phyloP scores from a whole-genome alignment of 2,888 invertebrate species.

The Adineta ricciae region DNA sequence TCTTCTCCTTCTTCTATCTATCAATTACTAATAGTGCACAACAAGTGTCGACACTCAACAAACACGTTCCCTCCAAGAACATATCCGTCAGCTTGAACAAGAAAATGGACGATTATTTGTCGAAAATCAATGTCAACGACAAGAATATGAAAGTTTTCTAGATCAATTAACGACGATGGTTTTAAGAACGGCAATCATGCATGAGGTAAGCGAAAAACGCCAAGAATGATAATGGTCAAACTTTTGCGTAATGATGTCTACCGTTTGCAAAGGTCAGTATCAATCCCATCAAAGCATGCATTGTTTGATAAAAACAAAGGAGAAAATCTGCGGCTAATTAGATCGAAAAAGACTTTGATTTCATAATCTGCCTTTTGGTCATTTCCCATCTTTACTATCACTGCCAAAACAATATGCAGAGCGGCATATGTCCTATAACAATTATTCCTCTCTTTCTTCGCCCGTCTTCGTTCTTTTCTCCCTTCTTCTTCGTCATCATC shows the following conservation, averaged over 20 bases:
- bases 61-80: not conserved
- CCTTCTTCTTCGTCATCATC: not conserved
- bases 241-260: not conserved
- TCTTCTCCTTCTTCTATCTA: not conserved
- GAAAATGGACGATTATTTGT: slow-evolving; percentile 18
- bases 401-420: not conserved
- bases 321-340: slow-evolving; percentile 3
- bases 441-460: not conserved
- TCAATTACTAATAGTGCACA: not conserved
- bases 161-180: slow-evolving; percentile 4
- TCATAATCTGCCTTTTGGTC: slow-evolving; percentile 9
- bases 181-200: not conserved
- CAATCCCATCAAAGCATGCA: not conserved
- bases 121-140: slow-evolving; percentile 6
- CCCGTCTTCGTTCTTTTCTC: too few relatives aligned
- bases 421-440: not conserved
- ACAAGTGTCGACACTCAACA: not conserved
- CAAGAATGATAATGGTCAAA: not conserved
- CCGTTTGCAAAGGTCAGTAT: not conserved
- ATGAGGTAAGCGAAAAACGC: not conserved
- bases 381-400: not conserved
- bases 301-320: not conserved
- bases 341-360: not conserved
- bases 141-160: not conserved
- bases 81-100: not conserved